Conservation (phyloP, 2,113 vertebrate genomes). For the Thalassoma bifasciatum region DNA sequence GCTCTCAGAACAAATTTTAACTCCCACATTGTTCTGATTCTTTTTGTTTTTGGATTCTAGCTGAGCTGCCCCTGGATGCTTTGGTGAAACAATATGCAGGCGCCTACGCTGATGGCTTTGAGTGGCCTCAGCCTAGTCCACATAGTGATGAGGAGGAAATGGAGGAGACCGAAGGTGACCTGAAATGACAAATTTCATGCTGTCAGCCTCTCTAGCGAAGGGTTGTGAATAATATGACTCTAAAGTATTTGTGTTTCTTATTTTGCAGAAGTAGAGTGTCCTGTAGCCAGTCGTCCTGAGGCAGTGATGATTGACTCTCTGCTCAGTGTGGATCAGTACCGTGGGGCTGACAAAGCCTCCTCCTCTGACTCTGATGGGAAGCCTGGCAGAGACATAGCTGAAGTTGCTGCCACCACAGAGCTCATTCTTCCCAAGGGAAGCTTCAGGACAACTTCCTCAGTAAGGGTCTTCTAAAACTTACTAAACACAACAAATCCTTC, state of each 20-base stretch:
- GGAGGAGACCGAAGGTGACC: constrained; percentile 85
- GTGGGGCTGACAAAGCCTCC: constrained; percentile 80
- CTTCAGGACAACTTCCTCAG: constrained; percentile 86
- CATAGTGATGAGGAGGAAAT: constrained; percentile 88
- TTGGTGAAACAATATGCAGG: constrained; percentile 93
- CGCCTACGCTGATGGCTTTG: constrained; percentile 90
- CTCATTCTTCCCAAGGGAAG: constrained; percentile 90
- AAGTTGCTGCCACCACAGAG: constrained; percentile 91
- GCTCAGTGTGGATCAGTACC: constrained; percentile 89
- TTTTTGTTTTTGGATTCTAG: constrained; percentile 74
- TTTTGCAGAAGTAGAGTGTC: constrained; percentile 80
- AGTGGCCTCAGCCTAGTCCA: constrained; percentile 88
- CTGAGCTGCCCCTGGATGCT: constrained; percentile 91
- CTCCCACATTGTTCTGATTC: neutral
- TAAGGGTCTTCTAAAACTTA: constrained; percentile 66
- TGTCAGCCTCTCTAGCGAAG: neutral
- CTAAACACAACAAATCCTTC: neutral
- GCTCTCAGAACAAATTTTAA: neutral
- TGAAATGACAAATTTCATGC: neutral
- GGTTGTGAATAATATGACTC: neutral
- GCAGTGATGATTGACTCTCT: constrained; percentile 90
- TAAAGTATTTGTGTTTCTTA: neutral
- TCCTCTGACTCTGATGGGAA: constrained; percentile 79
- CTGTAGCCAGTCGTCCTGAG: constrained; percentile 81
- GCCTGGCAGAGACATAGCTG: constrained; percentile 87